Conservation (phyloP, 2,888 invertebrate genomes). For the Callyntrura guangdongensis region DNA sequence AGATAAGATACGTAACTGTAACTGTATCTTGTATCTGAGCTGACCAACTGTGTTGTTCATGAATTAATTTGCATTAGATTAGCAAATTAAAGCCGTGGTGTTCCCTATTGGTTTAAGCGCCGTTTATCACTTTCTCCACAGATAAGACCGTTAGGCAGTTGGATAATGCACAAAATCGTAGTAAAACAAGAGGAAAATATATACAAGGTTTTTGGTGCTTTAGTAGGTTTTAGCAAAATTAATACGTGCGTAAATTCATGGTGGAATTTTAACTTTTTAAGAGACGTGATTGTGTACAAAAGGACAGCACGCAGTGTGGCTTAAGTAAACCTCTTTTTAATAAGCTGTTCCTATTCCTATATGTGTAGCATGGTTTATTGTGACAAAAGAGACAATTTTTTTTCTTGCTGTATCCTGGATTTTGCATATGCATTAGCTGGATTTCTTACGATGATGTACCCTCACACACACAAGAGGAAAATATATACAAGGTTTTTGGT, state of each 20-base stretch:
- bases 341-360: background rate
- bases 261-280: too few relatives aligned
- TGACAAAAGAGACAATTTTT: conserved; percentile 15
- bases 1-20: too few relatives aligned
- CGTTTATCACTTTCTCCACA: conserved; percentile 7
- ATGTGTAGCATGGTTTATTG: background rate
- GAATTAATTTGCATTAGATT: conserved; percentile 65
- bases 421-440: conserved; percentile 55
- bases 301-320: background rate
- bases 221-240: background rate
- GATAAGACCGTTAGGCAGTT: background rate
- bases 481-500: too few relatives aligned
- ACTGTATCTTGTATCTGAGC: too few relatives aligned
- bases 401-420: background rate
- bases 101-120: conserved; percentile 14
- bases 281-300: background rate
- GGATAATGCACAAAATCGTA: background rate
- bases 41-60: conserved; percentile 43
- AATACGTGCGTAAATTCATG: conserved; percentile 12
- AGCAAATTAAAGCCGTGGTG: conserved; percentile 44
- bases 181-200: background rate
- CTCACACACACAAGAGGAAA: too few relatives aligned
- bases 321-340: background rate
- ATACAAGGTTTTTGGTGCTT: too few relatives aligned
- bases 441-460: background rate